Base-by-base conservation (phyloP, 2,797 vertebrate genomes). In the Benthosema pterotum region DNA sequence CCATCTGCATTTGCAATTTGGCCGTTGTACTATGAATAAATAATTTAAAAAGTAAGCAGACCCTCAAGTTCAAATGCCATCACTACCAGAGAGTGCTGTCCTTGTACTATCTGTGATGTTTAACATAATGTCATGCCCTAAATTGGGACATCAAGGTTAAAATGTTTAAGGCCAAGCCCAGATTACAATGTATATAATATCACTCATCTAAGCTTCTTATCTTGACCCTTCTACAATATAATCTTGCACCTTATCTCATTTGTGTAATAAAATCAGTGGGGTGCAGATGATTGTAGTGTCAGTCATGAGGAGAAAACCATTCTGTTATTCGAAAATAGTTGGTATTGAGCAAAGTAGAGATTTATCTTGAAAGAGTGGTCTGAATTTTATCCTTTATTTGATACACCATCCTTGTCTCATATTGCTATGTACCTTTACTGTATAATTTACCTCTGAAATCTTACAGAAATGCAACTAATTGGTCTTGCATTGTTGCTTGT, bases 331-430 rank as follows among this genome's bases (percentile, higher is more conserved):
- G 45, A 6, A 46, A n/a, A n/a, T 46, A 46, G 45, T 45, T 12
- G 18, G 19, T 17, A n/a, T 38, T 38, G 55, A 45, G 11, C 32
- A 38, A 38, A 38, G 32, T 38, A 9, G n/a, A n/a, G n/a, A n/a
- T 38, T 11, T 11, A 38, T 38, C 32, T 38, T 38, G 32, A 38
- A 38, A 38, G 32, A 38, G 8, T 38, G 17, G 55, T 28, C 15
- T 38, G n/a, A 8, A 56, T 16, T 56, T 56, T 12, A 56, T 12
- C 53, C 53, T 18, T n/a, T 5, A 11, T 5, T 56, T 17, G 53
- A 18, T 22, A 8, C 18, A 46, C 45, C 18, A 57, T 57, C 55
- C 19, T 6, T 45, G 42, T 42, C 18, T 42, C 55, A 45, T 57
- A 13, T 22, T 46, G 45, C n/a, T n/a, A 13, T 46, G 13, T 2